These are phyloP conservation scores for Acromyrmex charruanus DNA, from an alignment of 1,140 invertebrate genomes.

Conservation along the genomic window DNA sequence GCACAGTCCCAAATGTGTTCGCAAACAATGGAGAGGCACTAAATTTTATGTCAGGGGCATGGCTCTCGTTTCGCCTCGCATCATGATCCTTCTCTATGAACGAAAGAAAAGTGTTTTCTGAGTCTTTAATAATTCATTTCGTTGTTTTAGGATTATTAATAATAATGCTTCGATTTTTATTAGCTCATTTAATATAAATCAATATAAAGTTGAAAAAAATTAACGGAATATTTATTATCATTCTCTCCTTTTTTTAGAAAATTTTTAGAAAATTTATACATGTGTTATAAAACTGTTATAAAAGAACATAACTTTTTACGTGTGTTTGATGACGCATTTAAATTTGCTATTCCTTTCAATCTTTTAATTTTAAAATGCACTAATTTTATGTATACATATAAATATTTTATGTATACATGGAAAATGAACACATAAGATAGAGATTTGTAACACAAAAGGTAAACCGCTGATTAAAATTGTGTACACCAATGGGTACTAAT, in stretches of 20 bases:
- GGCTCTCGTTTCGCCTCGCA: background rate
- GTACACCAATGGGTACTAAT: too few relatives aligned
- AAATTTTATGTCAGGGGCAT: background rate
- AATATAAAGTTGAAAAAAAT: background rate
- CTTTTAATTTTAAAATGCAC: conserved; percentile 18
- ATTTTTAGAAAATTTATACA: background rate
- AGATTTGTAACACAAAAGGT: background rate
- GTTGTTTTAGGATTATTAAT: background rate
- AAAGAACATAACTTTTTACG: background rate
- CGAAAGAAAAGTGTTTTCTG: background rate
- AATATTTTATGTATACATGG: background rate
- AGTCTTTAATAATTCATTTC: background rate
- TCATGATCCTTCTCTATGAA: background rate
- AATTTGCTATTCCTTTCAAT: background rate
- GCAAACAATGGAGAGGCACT: background rate
- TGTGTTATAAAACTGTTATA: background rate
- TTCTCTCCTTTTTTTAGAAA: background rate
- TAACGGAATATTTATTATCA: background rate
- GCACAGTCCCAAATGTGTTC: background rate
- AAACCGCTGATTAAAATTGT: too few relatives aligned
- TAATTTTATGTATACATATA: conserved; percentile 10
- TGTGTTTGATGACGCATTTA: background rate
- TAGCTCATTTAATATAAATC: background rate
- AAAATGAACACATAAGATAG: background rate
- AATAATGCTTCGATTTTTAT: background rate